Base-by-base conservation (phyloP, 2,888 invertebrate species). In the Graphium colonna region DNA sequence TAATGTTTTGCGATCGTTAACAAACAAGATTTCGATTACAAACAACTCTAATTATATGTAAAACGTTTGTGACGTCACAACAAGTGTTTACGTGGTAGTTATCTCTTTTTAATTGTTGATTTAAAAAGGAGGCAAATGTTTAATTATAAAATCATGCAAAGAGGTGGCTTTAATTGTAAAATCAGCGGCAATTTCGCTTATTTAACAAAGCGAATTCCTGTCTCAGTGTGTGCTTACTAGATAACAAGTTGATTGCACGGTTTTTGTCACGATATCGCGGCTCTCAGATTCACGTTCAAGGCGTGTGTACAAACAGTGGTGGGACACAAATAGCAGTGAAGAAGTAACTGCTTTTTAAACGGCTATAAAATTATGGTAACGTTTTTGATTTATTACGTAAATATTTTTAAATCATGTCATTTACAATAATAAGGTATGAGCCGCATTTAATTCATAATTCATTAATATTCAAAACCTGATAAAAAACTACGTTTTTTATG, bases 281-380 rank as follows among this genome's bases (percentile, higher is more conserved):
- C 48, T 38, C 9, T 17, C 9, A 15, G 12, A 17, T 49, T 54
- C 54, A 54, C 45, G 54, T 36, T 50, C 54, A 54, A 50, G 54
- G 54, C 8, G 49, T 48, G 39, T 53, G 49, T 17, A 15, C 33
- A 3, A 7, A n/a, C 28, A 51, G 17, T 16, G 43, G 36, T 15
- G 50, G 16, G 26, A 15, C 21, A n/a, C 16, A 12, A 43, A 13
- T 41, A 33, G 48, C 31, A 10, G 4, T 16, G 9, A 31, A 3
- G 21, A n/a, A n/a, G 21, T 21, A 21, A 5, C 21, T 21, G 21
- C 5, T 21, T 21, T 5, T 2, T 21, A 21, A 21, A 21, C 21
- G 21, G 21, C 5, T 21, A 21, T 21, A n/a, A n/a, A n/a, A n/a
- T n/a, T n/a, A n/a, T n/a, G n/a, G n/a, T n/a, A n/a, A n/a, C n/a